Base-by-base conservation (phyloP, 2,113 vertebrate genomes). In the Pionites leucogaster region DNA sequence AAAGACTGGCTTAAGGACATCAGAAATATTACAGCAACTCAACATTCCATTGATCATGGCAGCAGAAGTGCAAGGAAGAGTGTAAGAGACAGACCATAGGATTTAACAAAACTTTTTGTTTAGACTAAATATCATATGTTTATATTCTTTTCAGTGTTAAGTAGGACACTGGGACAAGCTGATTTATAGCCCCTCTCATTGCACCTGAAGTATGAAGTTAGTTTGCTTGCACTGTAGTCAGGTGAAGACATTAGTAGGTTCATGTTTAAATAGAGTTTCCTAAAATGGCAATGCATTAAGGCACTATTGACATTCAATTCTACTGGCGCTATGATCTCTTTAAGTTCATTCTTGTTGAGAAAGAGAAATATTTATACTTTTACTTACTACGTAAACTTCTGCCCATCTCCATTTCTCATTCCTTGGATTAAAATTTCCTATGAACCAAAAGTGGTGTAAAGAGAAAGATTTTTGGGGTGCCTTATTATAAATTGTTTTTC, bases 241-340 rank as follows among this genome's bases (percentile, higher is more conserved):
- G 24, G 2, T 39, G 74, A 83, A 42, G 53, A 72, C 0, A 0
- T 44, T 39, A 18, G 13, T 11, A 35, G 8, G 44, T 16, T 72
- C 6, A 3, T 91, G 39, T 67, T 74, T 86, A 74, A 74, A 91
- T 1, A 74, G 1, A 74, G 7, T 37, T 74, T 78, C 60, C 14
- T 14, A 68, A 57, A 20, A n/a, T 2, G 8, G 19, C 11, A 13
- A 55, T 20, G 16, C 37, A 20, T 16, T 11, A 39, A 53, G 27
- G n/a, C 47, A 53, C 7, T 53, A 5, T 13, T 39, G 25, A 59
- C 71, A 41, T 62, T 53, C 52, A 64, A 14, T 35, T 25, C 52
- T 55, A 39, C 13, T 19, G 13, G 18, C 55, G 39, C 55, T 27
- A 20, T 16, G 14, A n/a, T 19, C 11, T 67, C 83, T 59, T 29